A percentile compares a stretch with the other conserved stretches of the same genome.
These are phyloP conservation scores for Astreopora myriophthalma DNA, from an alignment of 64 coral and sea anemone genomes.

Conservation along the genomic window DNA sequence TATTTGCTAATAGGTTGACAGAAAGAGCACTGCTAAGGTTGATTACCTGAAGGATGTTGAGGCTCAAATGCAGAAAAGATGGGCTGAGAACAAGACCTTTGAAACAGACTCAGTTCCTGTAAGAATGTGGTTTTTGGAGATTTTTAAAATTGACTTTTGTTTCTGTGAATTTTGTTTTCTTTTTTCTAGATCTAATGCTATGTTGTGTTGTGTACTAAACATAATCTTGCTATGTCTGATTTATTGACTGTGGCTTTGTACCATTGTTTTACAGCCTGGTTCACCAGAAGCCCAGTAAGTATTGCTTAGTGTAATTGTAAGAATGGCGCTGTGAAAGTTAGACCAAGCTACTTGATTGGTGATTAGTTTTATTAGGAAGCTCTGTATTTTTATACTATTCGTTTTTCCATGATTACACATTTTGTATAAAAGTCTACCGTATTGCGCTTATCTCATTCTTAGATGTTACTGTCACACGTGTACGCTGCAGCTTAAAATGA, in stretches of 20 bases:
- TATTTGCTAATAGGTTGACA: slow-evolving; percentile 29
- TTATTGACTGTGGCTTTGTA: background rate
- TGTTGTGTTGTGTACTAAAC: too few relatives aligned
- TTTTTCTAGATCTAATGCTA: too few relatives aligned
- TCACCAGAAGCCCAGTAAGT: slow-evolving; percentile 28
- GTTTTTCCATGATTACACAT: too few relatives aligned
- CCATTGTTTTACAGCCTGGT: background rate
- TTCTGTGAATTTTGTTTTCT: background rate
- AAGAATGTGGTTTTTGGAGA: background rate
- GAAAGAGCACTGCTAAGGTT: slow-evolving; percentile 73
- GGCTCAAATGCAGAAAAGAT: slow-evolving; percentile 65
- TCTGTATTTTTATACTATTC: too few relatives aligned
- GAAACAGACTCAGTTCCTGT: slow-evolving; percentile 50
- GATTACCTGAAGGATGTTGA: slow-evolving; percentile 66
- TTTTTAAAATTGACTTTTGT: background rate
- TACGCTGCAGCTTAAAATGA: too few relatives aligned
- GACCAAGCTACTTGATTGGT: too few relatives aligned
- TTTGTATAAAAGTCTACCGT: too few relatives aligned
- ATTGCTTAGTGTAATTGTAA: background rate
- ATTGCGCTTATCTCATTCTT: too few relatives aligned
- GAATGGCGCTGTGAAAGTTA: too few relatives aligned
- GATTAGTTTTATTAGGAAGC: too few relatives aligned
- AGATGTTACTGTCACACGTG: too few relatives aligned
- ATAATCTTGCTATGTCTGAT: background rate
- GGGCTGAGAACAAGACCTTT: slow-evolving; percentile 51